Percentiles rank a stretch among this genome's conserved stretches.
Evolutionary conservation across 2,797 vertebrate species (phyloP).

Genomic region (Ctenochaetus hawaiiensis): DNA sequence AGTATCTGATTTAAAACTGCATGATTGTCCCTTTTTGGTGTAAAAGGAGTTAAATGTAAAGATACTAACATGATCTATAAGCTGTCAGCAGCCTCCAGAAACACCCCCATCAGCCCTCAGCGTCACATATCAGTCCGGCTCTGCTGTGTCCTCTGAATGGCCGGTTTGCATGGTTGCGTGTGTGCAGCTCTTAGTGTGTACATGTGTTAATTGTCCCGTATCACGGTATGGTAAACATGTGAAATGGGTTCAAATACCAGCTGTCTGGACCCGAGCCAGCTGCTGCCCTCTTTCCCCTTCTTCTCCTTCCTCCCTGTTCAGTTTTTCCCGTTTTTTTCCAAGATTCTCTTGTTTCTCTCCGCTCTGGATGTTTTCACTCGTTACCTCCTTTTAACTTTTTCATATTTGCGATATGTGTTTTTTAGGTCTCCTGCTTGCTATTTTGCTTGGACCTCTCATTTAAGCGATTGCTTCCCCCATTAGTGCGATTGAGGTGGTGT

Average conservation of each 20-base stretch:
- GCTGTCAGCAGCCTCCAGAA: neutral
- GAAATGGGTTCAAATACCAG: conserved; percentile 67
- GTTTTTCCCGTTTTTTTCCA: neutral
- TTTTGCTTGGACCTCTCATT: conserved; percentile 37
- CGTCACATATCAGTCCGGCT: neutral
- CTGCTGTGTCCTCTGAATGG: neutral
- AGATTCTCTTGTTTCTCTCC: conserved; percentile 14
- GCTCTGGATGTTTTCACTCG: conserved; percentile 32
- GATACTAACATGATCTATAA: neutral
- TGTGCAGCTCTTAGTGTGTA: conserved; percentile 48
- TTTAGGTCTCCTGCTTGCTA: conserved; percentile 39
- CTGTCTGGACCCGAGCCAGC: conserved; percentile 64
- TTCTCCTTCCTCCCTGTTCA: conserved; percentile 12
- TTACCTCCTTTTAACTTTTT: conserved; percentile 14
- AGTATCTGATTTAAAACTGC: neutral
- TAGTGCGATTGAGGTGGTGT: conserved; percentile 50
- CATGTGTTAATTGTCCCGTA: conserved; percentile 66
- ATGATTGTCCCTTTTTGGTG: no score
- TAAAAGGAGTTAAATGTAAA: neutral
- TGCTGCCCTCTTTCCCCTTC: conserved; percentile 12
- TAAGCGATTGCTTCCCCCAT: conserved; percentile 42
- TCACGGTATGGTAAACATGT: conserved; percentile 72
- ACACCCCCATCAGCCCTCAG: neutral
- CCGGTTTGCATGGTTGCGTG: conserved; percentile 37
- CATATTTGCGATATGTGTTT: conserved; percentile 22